Conservation (phyloP, 2,113 vertebrate species). For the Zosterops borbonicus region DNA sequence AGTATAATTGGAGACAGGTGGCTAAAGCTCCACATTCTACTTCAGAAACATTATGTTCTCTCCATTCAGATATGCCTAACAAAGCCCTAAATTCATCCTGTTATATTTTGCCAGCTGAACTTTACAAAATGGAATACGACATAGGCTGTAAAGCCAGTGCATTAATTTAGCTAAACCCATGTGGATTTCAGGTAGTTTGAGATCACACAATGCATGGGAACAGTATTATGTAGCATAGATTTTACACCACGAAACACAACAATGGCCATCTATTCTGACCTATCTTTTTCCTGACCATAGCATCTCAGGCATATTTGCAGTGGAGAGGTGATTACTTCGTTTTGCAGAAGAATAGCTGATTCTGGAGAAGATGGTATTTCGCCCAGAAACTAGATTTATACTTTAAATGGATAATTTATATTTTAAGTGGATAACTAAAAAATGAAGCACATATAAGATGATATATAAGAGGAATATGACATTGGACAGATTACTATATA, state of each 20-base stretch:
- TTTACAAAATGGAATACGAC: background rate
- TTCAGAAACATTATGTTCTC: background rate
- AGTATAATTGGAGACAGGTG: constrained; percentile 39
- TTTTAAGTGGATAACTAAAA: background rate
- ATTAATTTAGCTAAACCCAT: background rate
- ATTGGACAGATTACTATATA: background rate
- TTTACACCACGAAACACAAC: background rate
- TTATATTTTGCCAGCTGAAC: background rate
- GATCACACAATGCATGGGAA: background rate
- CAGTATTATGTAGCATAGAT: background rate
- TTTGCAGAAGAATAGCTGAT: background rate
- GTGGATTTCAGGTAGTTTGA: background rate
- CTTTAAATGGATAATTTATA: background rate
- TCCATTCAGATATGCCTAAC: background rate
- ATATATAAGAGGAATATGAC: background rate
- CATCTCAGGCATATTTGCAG: background rate
- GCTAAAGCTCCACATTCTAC: background rate
- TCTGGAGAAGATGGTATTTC: background rate
- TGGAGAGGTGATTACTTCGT: background rate
- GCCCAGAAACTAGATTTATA: background rate
- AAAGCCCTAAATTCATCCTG: background rate
- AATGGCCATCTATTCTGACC: background rate
- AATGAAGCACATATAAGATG: background rate
- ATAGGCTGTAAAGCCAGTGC: background rate
- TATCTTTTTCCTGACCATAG: background rate